phyloP scores from a whole-genome alignment of 2,888 invertebrate species.

The Trissolcus brochymenae region DNA sequence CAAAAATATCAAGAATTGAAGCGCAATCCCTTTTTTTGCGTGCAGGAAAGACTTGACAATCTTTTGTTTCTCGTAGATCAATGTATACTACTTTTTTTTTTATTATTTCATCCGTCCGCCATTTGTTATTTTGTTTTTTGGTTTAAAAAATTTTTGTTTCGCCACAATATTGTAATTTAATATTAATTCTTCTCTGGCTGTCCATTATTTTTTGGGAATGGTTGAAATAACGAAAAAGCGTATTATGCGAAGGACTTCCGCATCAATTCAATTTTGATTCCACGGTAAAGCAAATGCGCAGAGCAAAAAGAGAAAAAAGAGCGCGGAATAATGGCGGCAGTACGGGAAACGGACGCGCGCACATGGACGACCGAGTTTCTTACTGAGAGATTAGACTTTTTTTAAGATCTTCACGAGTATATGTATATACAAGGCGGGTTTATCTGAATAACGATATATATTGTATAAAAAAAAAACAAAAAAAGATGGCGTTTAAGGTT shows the following conservation, averaged over 20 bases:
- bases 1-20: constrained; percentile 15
- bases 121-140: not conserved
- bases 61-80: constrained; percentile 11
- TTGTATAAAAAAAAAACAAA: constrained; percentile 56
- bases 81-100: not conserved
- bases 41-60: constrained; percentile 10
- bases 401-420: constrained; percentile 68
- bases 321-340: constrained; percentile 46
- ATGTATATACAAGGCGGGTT: constrained; percentile 68
- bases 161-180: constrained; percentile 1
- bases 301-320: constrained; percentile 51
- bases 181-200: not conserved
- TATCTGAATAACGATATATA: constrained; percentile 64
- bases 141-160: constrained; percentile 10
- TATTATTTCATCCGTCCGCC: not conserved
- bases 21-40: constrained; percentile 6
- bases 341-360: constrained; percentile 51
- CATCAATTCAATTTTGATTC: constrained; percentile 51
- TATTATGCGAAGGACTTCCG: constrained; percentile 43
- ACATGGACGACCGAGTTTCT: constrained; percentile 61
- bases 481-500: constrained; percentile 64
- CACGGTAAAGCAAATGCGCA: constrained; percentile 48
- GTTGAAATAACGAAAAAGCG: constrained; percentile 16
- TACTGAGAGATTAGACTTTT: constrained; percentile 71
- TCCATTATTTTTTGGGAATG: not conserved